phyloP scores from a whole-genome alignment of 2,888 invertebrate genomes.

The Drosophila paranaensis region DNA sequence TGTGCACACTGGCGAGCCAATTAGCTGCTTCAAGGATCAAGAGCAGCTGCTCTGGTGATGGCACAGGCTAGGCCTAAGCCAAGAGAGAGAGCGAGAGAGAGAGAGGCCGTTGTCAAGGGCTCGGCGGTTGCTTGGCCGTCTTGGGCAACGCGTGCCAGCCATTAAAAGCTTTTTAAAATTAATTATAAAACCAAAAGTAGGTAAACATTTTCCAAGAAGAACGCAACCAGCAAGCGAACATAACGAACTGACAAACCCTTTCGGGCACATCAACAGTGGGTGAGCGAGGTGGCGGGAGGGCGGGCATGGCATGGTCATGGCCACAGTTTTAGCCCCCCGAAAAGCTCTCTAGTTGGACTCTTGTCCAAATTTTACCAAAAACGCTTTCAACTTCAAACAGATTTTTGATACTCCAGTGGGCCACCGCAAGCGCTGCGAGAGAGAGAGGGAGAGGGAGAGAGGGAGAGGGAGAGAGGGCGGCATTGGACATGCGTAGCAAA shows the following conservation, averaged over 20 bases:
- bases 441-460: neutral
- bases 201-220: slow-evolving; percentile 62
- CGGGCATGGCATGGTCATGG: neutral
- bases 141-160: slow-evolving; percentile 66
- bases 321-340: neutral
- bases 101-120: slow-evolving; percentile 17
- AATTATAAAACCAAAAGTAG: slow-evolving; percentile 77
- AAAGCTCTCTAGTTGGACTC: slow-evolving; percentile 16
- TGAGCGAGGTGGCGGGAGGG: no score
- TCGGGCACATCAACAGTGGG: slow-evolving; percentile 29
- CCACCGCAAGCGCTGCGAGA: slow-evolving; percentile 60
- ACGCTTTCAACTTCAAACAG: slow-evolving; percentile 74
- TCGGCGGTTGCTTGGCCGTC: slow-evolving; percentile 27
- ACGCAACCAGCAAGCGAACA: slow-evolving; percentile 37
- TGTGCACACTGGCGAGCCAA: slow-evolving; percentile 47
- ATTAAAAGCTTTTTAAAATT: slow-evolving; percentile 77
- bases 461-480: neutral
- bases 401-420: slow-evolving; percentile 69
- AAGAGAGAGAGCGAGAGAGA: neutral
- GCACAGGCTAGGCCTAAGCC: slow-evolving; percentile 14
- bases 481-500: slow-evolving; percentile 65
- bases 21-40: slow-evolving; percentile 54
- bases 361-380: slow-evolving; percentile 41
- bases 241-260: slow-evolving; percentile 72
- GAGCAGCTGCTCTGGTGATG: neutral